Conservation (phyloP, 2,797 vertebrate genomes). For the Ceryle rudis region DNA sequence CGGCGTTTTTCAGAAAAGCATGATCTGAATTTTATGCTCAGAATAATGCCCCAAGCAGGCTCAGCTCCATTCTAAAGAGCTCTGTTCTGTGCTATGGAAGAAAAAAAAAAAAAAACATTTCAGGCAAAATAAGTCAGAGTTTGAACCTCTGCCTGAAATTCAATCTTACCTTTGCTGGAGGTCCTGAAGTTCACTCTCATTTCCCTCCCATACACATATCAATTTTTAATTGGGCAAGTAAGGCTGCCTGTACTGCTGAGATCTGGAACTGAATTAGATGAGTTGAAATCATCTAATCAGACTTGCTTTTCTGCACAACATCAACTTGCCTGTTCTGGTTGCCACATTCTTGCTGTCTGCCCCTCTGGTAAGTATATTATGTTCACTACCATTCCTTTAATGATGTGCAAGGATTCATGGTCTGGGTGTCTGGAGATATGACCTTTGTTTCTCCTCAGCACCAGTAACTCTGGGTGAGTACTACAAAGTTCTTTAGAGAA, state of each 20-base stretch:
- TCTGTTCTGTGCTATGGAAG: background rate
- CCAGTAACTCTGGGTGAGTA: background rate
- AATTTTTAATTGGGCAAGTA: background rate
- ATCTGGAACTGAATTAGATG: slow-evolving; percentile 6
- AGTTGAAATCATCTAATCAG: background rate
- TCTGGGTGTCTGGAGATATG: background rate
- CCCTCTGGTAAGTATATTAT: background rate
- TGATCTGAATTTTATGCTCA: background rate
- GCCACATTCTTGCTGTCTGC: background rate
- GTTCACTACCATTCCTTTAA: background rate
- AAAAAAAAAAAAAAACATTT: background rate
- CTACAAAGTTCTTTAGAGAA: background rate
- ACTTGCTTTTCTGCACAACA: background rate
- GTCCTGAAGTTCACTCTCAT: background rate
- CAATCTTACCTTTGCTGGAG: background rate
- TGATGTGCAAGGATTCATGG: background rate
- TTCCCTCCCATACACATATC: background rate
- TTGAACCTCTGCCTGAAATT: background rate
- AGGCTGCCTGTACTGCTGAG: background rate
- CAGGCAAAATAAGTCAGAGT: background rate
- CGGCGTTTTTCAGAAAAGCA: background rate
- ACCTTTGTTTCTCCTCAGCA: background rate
- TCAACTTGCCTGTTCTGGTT: slow-evolving; percentile 21
- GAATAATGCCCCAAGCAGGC: background rate
- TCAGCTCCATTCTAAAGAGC: background rate